Percentiles rank a stretch among this genome's conserved stretches.
Conservation (phyloP, 2,888 invertebrate genomes). For the Coronaproctus castanopsis region DNA sequence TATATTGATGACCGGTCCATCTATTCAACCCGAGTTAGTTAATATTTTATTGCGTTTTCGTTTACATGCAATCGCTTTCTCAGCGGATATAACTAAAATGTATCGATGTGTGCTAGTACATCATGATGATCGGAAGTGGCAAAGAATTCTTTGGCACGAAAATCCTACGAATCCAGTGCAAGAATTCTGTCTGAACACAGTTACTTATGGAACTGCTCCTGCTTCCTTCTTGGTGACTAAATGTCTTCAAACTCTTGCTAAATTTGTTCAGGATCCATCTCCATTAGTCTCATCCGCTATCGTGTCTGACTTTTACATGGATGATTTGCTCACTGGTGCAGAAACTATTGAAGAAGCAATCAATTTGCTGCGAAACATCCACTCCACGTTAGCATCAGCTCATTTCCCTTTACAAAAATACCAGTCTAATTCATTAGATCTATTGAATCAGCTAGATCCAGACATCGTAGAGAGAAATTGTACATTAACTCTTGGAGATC, state of each 20-base stretch:
- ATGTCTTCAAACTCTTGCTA: conserved; percentile 15
- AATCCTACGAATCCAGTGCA: conserved; percentile 14
- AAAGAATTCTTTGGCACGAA: conserved; percentile 21
- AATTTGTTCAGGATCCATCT: conserved; percentile 5
- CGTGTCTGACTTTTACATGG: conserved; percentile 17
- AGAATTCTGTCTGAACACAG: conserved; percentile 16
- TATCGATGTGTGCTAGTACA: conserved; percentile 18
- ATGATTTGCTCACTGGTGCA: conserved; percentile 17
- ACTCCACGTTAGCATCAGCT: conserved; percentile 6
- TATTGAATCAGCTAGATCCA: neutral
- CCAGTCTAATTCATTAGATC: neutral
- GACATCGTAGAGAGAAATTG: neutral
- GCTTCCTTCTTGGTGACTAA: conserved; percentile 17
- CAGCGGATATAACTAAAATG: conserved; percentile 22
- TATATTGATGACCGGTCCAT: conserved; percentile 13
- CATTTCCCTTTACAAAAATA: conserved; percentile 12
- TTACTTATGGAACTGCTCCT: conserved; percentile 20
- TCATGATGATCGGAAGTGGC: conserved; percentile 15
- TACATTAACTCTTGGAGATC: neutral
- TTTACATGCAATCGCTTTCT: conserved; percentile 9
- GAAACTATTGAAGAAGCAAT: conserved; percentile 10
- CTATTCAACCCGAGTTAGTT: conserved; percentile 12
- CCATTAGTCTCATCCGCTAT: conserved; percentile 14
- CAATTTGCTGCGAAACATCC: conserved; percentile 12
- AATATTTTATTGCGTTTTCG: conserved; percentile 12